Conservation (phyloP, 2,888 invertebrate genomes). For the Drosophila rubida region DNA sequence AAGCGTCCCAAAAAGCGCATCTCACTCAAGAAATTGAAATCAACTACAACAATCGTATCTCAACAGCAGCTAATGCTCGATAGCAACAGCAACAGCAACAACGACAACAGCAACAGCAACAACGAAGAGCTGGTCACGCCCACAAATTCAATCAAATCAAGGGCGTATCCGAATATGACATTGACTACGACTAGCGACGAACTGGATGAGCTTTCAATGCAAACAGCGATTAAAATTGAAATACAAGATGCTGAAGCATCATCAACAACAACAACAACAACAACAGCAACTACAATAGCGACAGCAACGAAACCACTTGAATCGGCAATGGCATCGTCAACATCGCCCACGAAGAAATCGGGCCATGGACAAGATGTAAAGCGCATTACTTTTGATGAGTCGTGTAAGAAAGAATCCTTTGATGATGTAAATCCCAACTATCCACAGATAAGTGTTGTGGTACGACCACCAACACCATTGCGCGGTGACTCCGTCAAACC, state of each 20-base stretch:
- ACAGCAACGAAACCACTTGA: constrained; percentile 62
- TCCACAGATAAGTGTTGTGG: constrained; percentile 90
- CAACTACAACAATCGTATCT: constrained; percentile 79
- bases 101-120: constrained; percentile 28
- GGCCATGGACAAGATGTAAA: constrained; percentile 84
- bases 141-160: constrained; percentile 43
- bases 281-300: constrained; percentile 42
- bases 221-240: constrained; percentile 80
- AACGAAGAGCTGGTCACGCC: constrained; percentile 47
- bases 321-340: constrained; percentile 65
- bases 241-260: constrained; percentile 68
- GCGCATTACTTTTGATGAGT: constrained; percentile 85
- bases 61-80: constrained; percentile 81
- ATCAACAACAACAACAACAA: constrained; percentile 37
- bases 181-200: constrained; percentile 66
- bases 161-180: constrained; percentile 35
- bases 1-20: constrained; percentile 83
- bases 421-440: constrained; percentile 85
- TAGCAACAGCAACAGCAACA: constrained; percentile 44
- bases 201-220: constrained; percentile 74
- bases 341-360: constrained; percentile 80
- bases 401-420: constrained; percentile 85
- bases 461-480: constrained; percentile 91
- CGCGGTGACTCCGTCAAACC: constrained; percentile 87
- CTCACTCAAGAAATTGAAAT: constrained; percentile 80